Evolutionary conservation across 2,797 vertebrate genomes (phyloP), one percentile per base, ranked within the genome.

Genomic region (Hoplostethus atlanticus): DNA sequence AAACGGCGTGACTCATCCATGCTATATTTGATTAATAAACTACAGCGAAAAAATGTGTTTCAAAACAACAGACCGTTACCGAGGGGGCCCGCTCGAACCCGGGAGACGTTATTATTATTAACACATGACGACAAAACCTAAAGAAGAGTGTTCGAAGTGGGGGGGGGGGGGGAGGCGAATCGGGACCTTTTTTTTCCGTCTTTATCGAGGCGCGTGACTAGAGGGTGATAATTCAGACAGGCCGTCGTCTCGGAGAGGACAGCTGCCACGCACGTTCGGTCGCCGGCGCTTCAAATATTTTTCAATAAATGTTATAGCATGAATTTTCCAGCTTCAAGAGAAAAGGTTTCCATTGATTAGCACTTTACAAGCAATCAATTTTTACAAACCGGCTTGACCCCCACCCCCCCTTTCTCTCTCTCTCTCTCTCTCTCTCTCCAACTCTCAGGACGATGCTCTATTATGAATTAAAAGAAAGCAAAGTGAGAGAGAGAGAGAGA

Each of bases 261-360:
- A 86, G 80, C 84, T 85, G 85, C 86, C 83, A 67, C 60, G 71
- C 64, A 79, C 34, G 77, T 73, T 69, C 62, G 73, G 76, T 79
- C 75, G 81, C 80, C 57, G 64, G 76, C 62, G 50, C 77, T 69
- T 75, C 63, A 38, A 83, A 83, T 81, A 81, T 80, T 82, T 83
- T 86, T 88, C 87, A 90, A 91, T 88, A 89, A 90, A 90, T 82
- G 76, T 86, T 90, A 79, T 71, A 77, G 79, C 86, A 65, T 70
- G 77, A 73, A 87, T 90, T 91, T 92, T 77, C 81, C 84, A 84
- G 91, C 86, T 90, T 87, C 84, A 71, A 83, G 79, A 92, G 89
- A 91, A 92, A 92, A 91, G 88, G 87, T 89, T 93, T 87, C 80
- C 90, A 95, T 94, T 94, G 93, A 94, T 95, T 94, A 93, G 93